Conservation (phyloP, 1,140 invertebrate species). For the Lysiphlebus fabarum region DNA sequence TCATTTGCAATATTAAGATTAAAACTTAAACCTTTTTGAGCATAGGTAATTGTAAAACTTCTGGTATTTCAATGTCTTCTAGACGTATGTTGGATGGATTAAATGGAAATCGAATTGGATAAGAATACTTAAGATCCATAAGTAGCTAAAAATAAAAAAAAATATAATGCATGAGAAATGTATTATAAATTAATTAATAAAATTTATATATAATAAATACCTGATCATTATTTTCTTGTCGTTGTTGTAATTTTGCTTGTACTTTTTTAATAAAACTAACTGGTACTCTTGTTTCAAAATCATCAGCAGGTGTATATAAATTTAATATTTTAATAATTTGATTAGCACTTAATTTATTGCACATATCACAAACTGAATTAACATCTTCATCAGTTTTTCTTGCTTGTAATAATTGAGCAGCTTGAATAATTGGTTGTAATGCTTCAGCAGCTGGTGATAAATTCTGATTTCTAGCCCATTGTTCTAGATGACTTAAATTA, state of each 20-base stretch:
- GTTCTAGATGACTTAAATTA: constrained; percentile 90
- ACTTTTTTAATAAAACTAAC: constrained; percentile 83
- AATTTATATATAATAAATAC: constrained; percentile 46
- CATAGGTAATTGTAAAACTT: constrained; percentile 67
- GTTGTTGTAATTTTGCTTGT: constrained; percentile 70
- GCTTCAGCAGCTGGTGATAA: constrained; percentile 57
- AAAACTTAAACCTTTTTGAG: constrained; percentile 61
- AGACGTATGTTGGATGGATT: constrained; percentile 83
- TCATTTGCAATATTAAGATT: constrained; percentile 21
- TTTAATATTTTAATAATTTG: constrained; percentile 86
- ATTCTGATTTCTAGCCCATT: constrained; percentile 78
- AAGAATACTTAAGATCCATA: constrained; percentile 85
- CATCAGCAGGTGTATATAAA: constrained; percentile 86
- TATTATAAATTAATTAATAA: constrained; percentile 10
- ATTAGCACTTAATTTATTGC: constrained; percentile 77
- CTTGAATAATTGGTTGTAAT: constrained; percentile 90
- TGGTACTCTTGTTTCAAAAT: constrained; percentile 82
- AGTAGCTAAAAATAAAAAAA: constrained; percentile 61
- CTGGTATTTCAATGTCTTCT: constrained; percentile 87
- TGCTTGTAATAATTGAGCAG: constrained; percentile 89
- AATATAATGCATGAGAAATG: background rate
- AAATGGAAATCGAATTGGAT: constrained; percentile 83
- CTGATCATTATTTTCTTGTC: constrained; percentile 61
- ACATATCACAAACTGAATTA: constrained; percentile 87
- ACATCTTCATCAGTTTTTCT: constrained; percentile 88